Base-by-base conservation (phyloP, 2,113 vertebrate genomes). In the Struthio camelus region DNA sequence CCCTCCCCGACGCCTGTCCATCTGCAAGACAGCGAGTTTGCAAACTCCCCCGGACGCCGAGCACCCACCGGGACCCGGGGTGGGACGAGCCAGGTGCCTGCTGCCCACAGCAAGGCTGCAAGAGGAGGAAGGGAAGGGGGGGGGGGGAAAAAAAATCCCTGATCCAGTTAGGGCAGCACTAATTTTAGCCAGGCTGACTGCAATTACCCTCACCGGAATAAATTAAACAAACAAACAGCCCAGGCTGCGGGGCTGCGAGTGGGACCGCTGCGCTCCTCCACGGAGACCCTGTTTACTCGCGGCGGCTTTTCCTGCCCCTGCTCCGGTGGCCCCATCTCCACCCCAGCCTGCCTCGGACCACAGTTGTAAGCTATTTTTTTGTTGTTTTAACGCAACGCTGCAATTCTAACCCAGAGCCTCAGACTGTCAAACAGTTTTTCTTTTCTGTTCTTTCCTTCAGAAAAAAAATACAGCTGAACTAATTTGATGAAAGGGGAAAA, bases 401-500 rank as follows among this genome's bases (percentile, higher is more conserved):
- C 96, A 96, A 94, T 83, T 95, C 95, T 96, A 97, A 97, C 96
- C 95, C 82, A 22, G 66, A 96, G 95, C 93, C 95, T 96, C 8
- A 2, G 85, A 90, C 50, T 96, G 87, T 93, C 95, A 96, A 96
- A 95, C 50, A 84, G 85, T 96, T 97, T 97, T 95, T 90, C 78
- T 96, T 95, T 87, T 93, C 93, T 96, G 95, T 90, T 91, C 78
- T 96, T 97, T 92, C 77, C 65, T 95, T 53, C 65, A 90, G 90
- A 89, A 93, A 94, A 95, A 96, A 97, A 94, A 90, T 94, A 97
- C 97, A 97, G 97, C 97, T 98, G 98, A 98, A 97, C 97, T 97
- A 97, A 97, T 97, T 97, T 91, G 97, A 97, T 98, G 97, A 98
- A 98, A 98, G 97, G 97, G 80, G 82, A 97, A 98, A 97, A 98